These are phyloP conservation scores for Lepus americanus DNA, from an alignment of 2,113 vertebrate genomes.

Conservation along the genomic window DNA sequence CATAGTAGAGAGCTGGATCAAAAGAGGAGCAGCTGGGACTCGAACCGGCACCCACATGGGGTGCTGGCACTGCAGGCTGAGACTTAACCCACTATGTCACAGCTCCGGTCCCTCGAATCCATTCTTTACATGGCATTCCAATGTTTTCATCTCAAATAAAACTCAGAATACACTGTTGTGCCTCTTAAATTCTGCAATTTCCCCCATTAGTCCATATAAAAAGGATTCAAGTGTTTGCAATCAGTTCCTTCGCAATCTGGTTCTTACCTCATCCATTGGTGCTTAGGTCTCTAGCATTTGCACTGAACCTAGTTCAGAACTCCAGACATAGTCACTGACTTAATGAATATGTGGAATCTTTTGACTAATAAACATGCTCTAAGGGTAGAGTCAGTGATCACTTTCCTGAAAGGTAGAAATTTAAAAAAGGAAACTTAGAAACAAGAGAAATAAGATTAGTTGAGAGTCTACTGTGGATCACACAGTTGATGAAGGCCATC, in stretches of 20 bases:
- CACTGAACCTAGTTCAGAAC: background rate
- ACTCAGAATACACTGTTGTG: constrained; percentile 22
- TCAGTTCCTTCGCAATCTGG: background rate
- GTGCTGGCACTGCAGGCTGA: no score
- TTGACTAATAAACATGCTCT: constrained; percentile 38
- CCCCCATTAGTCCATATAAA: background rate
- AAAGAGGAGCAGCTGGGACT: no score
- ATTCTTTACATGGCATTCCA: constrained; percentile 15
- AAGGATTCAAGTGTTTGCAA: background rate
- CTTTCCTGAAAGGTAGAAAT: background rate
- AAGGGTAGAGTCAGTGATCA: background rate
- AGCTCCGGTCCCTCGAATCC: background rate
- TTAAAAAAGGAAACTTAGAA: background rate
- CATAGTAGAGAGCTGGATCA: no score
- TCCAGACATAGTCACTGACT: background rate
- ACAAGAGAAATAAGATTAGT: background rate
- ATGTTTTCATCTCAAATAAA: constrained; percentile 60
- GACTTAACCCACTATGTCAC: no score
- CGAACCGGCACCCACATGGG: no score
- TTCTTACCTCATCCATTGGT: background rate
- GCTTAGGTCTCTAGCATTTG: background rate
- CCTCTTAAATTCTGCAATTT: constrained; percentile 28
- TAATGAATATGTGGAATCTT: background rate
- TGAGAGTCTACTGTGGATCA: background rate
- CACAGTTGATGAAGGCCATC: background rate